Base-by-base conservation (phyloP, 2,113 vertebrate species). In the Gadus chalcogrammus region DNA sequence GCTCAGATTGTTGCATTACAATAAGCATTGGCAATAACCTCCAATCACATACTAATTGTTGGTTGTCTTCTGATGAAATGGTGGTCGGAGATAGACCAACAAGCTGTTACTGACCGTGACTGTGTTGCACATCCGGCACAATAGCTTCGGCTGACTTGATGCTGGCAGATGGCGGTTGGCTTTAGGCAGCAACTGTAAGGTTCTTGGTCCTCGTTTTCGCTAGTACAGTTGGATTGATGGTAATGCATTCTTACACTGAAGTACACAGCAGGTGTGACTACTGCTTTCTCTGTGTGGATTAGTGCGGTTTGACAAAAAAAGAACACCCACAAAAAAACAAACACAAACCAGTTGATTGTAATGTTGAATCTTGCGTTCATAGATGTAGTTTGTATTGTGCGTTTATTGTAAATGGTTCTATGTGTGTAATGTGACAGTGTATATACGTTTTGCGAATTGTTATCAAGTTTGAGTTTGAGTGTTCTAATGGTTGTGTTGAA, bases 341-440 rank as follows among this genome's bases (percentile, higher is more conserved):
- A 82, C 64, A 81, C 71, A 78, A 72, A 56, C 42, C 42, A 48
- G 42, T 48, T 48, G 84, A 85, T 85, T 80, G 80, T 88, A 85
- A 77, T 68, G 70, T 79, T 68, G 84, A 92, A 87, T 84, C 72
- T 91, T 87, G 75, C 89, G 90, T 93, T 87, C 61, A 87, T 91
- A 69, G 87, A 78, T 88, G 89, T 94, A 90, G 89, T 92, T 93
- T 91, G 92, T 93, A 87, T 92, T 89, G 92, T 92, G 91, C 90
- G 85, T 91, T 88, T 89, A 89, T 90, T 74, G 78, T 93, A 88
- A 90, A 90, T 85, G 85, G 91, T 90, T 90, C 86, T 88, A 89
- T 86, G 64, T 73, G 88, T 92, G 88, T 91, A 91, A 90, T 61
- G 78, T 91, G 90, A 94, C 87, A 90, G 89, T 90, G 92, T 94